Evolutionary conservation across 2,113 vertebrate genomes (phyloP).

Genomic region (Sinosuthora webbiana): DNA sequence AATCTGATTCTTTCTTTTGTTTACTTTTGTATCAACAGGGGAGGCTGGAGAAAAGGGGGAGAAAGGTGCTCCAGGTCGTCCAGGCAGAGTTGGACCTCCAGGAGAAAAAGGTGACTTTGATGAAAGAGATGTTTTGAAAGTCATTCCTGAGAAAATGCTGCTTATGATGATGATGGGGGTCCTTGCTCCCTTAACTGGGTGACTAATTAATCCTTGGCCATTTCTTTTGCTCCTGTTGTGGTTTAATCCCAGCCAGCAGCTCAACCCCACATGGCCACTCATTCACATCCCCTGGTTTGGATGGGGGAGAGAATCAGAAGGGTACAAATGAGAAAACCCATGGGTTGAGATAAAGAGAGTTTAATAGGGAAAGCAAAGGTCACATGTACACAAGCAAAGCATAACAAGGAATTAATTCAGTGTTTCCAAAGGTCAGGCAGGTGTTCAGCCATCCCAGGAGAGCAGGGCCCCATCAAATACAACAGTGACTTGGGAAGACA

Average conservation of each 20-base stretch:
- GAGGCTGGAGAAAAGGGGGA: conserved; percentile 90
- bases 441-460: neutral
- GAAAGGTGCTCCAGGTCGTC: conserved; percentile 90
- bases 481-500: neutral
- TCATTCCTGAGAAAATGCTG: neutral
- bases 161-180: neutral
- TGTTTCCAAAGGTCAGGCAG: neutral
- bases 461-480: accelerated
- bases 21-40: conserved; percentile 71
- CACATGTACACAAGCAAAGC: accelerated
- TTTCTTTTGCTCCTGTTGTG: neutral
- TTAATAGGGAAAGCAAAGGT: neutral
- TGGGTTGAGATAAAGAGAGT: neutral
- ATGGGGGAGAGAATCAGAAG: neutral
- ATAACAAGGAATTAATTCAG: neutral
- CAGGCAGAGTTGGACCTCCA: conserved; percentile 89
- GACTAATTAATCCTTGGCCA: neutral
- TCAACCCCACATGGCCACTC: accelerated
- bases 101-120: conserved; percentile 85
- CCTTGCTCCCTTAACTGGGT: neutral
- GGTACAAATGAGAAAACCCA: neutral
- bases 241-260: neutral
- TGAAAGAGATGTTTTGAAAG: neutral
- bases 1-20: neutral
- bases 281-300: neutral